Evolutionary conservation across 2,888 invertebrate species (phyloP), one percentile per base, ranked within the genome.

Genomic region (Tinea trinotella): DNA sequence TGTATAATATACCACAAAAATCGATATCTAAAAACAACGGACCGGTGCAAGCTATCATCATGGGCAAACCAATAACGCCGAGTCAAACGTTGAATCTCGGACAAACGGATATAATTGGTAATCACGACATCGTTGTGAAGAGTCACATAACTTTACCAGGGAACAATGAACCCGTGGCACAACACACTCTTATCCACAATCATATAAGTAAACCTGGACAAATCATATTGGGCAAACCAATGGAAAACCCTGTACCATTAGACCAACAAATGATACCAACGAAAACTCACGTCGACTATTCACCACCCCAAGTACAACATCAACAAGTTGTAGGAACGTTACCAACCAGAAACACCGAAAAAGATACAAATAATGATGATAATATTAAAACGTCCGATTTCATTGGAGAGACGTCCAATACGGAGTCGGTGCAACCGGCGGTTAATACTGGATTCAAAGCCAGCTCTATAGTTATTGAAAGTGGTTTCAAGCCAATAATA

Each of bases 401-500:
- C 34, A 76, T 87, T 17, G 82, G 84, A 1, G 79, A 83, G 60
- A 75, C 80, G 1, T 15, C 15, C 2, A 15, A 6, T 57, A 68
- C 10, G 79, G 83, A 22, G 59, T 68, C 2, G 66, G 78, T 82
- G 0, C 74, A 72, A 53, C 88, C 90, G 1, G 92, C 92, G 0
- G 74, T 90, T 0, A 93, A 93, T 61, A 91, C 91, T 1, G 93
- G 94, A 0, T 95, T 95, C 62, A 90, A 93, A 68, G 94, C 94
- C 0, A 91, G 91, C 60, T 91, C 93, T 0, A 91, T 95, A 3
- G 91, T 94, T 0, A 91, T 95, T 10, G 95, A 95, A 76, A 91
- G 93, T 56, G 95, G 95, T 0, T 95, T 95, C 64, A 93, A 91
- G 59, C 95, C 95, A 0, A 94, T 95, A 17, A 88, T 92, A 6